Percentiles rank a stretch among this genome's conserved stretches.
phyloP scores from a whole-genome alignment of 2,797 vertebrate species.

The Rhincodon typus region DNA sequence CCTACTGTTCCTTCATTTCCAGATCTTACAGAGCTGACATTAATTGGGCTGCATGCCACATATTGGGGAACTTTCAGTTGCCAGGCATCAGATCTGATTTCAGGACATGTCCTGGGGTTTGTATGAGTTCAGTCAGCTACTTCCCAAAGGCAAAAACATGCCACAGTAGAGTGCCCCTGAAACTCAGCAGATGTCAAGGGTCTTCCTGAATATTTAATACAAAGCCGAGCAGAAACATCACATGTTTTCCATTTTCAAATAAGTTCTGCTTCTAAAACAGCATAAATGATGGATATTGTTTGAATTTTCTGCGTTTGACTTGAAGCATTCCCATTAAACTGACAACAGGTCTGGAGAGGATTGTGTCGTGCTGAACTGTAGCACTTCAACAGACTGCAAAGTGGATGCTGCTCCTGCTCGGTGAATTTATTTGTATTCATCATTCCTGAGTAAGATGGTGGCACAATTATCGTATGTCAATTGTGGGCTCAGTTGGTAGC shows the following conservation, averaged over 20 bases:
- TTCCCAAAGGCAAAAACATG: background rate
- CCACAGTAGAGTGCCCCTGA: too few species aligned
- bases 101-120: background rate
- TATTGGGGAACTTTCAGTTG: background rate
- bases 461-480: background rate
- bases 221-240: constrained; percentile 42
- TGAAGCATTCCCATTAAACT: constrained; percentile 26
- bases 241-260: constrained; percentile 43
- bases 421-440: background rate
- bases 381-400: background rate
- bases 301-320: constrained; percentile 42
- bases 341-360: constrained; percentile 27
- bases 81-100: background rate
- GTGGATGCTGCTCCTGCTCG: background rate
- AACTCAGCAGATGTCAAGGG: background rate
- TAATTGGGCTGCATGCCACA: background rate
- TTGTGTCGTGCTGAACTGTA: background rate
- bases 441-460: background rate
- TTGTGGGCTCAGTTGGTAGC: background rate
- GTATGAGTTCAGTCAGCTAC: background rate
- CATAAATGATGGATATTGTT: constrained; percentile 51
- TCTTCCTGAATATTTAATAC: constrained; percentile 53
- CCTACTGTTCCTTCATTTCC: background rate
- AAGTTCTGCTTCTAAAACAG: constrained; percentile 39
- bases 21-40: background rate